A percentile compares a stretch with the other conserved stretches of the same genome.
Evolutionary conservation across 2,888 invertebrate species (phyloP).

Genomic region (Matsumyia berberina): DNA sequence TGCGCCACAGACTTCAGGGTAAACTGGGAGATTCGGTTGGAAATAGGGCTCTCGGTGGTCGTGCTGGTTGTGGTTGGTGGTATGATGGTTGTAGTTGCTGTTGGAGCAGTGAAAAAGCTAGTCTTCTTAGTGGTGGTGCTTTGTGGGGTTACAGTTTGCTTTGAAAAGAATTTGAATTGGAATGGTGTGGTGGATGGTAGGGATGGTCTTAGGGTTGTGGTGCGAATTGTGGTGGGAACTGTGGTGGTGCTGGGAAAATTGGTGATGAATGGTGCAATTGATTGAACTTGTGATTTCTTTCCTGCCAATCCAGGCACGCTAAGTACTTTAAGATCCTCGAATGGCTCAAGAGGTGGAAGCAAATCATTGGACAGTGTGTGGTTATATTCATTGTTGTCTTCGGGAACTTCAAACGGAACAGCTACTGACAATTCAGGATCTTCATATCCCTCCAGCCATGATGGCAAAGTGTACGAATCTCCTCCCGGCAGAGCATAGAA

Average conservation of each 20-base stretch:
- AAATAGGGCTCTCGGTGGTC: constrained; percentile 46
- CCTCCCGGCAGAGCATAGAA: constrained; percentile 79
- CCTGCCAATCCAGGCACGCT: constrained; percentile 13
- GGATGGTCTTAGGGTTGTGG: constrained; percentile 48
- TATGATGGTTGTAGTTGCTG: constrained; percentile 53
- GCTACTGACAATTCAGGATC: constrained; percentile 83
- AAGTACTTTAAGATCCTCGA: constrained; percentile 79
- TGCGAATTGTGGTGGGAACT: constrained; percentile 64
- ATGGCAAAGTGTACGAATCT: constrained; percentile 81
- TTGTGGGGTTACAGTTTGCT: constrained; percentile 29
- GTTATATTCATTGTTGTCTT: constrained; percentile 82
- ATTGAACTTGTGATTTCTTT: neutral
- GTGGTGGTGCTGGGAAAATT: constrained; percentile 72
- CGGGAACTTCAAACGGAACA: constrained; percentile 81
- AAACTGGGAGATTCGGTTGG: constrained; percentile 64
- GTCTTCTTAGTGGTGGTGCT: constrained; percentile 38
- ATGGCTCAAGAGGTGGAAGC: constrained; percentile 82
- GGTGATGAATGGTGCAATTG: constrained; percentile 54
- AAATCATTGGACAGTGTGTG: constrained; percentile 80
- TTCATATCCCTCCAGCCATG: constrained; percentile 82
- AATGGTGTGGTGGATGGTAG: constrained; percentile 48
- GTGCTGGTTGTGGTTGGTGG: constrained; percentile 71
- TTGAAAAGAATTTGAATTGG: constrained; percentile 46
- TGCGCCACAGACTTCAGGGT: constrained; percentile 59
- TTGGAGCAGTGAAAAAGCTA: constrained; percentile 36